Conservation (phyloP, 2,797 vertebrate species). For the Gymnoscopelus braueri region DNA sequence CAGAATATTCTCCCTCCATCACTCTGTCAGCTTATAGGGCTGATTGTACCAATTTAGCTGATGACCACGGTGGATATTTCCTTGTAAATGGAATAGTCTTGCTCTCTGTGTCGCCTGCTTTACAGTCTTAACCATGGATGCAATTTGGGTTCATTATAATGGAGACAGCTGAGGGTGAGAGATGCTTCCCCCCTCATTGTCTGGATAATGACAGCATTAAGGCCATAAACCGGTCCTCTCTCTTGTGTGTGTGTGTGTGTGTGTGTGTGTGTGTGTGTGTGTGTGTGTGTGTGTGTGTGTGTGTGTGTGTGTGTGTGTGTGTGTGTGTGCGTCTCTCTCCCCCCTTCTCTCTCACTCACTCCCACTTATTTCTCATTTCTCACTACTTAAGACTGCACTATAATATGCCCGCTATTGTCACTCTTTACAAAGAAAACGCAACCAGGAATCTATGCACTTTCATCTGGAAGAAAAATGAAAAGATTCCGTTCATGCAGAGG, state of each 20-base stretch:
- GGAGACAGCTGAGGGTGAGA: constrained; percentile 31
- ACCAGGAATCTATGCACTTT: constrained; percentile 27
- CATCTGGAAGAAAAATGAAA: constrained; percentile 51
- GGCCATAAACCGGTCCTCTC: constrained; percentile 48
- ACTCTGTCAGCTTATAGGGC: not conserved
- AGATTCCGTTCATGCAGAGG: constrained; percentile 46
- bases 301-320: too few species aligned
- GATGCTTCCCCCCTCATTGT: constrained; percentile 19
- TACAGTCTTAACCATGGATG: constrained; percentile 32
- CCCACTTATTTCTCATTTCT: constrained; percentile 4
- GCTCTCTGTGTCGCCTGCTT: constrained; percentile 25
- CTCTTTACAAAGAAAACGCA: constrained; percentile 49
- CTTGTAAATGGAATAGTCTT: constrained; percentile 48
- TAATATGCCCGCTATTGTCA: constrained; percentile 52
- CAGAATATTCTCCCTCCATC: constrained; percentile 2
- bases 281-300: too few species aligned
- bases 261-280: too few species aligned
- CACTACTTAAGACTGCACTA: not conserved
- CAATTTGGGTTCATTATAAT: constrained; percentile 51
- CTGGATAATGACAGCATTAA: constrained; percentile 43
- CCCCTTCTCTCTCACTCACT: constrained; percentile 36
- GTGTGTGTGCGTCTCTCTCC: not conserved
- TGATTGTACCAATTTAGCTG: constrained; percentile 48
- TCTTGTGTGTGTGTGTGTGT: too few species aligned
- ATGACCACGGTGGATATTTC: constrained; percentile 56